Evolutionary conservation across 2,113 vertebrate genomes (phyloP).

Genomic region (Alexandromys fortis): DNA sequence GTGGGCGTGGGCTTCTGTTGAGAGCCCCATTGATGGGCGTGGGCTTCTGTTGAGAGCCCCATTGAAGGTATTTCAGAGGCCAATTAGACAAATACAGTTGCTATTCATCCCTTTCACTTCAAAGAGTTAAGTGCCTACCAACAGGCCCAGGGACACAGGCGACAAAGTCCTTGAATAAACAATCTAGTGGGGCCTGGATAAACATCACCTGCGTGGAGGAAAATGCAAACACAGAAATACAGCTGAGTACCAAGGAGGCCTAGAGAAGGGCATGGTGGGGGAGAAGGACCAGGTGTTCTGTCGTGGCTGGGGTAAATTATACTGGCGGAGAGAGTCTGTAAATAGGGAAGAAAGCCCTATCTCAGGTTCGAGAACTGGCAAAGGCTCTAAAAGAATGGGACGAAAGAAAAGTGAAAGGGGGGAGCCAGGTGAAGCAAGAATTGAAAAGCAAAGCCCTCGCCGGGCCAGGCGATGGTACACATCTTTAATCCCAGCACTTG

Average conservation of each 20-base stretch:
- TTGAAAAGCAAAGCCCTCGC: neutral
- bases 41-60: neutral
- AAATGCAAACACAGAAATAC: neutral
- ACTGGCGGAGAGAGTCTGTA: neutral
- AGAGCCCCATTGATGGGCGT: neutral
- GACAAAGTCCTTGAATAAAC: neutral
- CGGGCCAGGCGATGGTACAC: no score
- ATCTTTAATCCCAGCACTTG: no score
- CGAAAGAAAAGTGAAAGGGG: neutral
- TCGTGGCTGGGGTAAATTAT: neutral
- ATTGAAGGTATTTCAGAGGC: neutral
- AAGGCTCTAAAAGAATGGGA: neutral
- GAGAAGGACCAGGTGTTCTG: no score
- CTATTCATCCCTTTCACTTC: slow-evolving; percentile 14
- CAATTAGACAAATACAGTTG: neutral
- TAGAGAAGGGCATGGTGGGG: neutral
- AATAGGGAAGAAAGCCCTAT: neutral
- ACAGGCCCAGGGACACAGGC: neutral
- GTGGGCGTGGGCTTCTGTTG: neutral
- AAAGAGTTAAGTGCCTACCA: neutral
- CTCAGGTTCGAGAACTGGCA: neutral
- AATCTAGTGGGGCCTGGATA: neutral
- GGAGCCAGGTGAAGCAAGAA: neutral
- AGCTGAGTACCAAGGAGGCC: neutral
- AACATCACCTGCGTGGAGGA: neutral